These are phyloP conservation scores for Tinea trinotella DNA, from an alignment of 2,888 invertebrate genomes.

Conservation along the genomic window DNA sequence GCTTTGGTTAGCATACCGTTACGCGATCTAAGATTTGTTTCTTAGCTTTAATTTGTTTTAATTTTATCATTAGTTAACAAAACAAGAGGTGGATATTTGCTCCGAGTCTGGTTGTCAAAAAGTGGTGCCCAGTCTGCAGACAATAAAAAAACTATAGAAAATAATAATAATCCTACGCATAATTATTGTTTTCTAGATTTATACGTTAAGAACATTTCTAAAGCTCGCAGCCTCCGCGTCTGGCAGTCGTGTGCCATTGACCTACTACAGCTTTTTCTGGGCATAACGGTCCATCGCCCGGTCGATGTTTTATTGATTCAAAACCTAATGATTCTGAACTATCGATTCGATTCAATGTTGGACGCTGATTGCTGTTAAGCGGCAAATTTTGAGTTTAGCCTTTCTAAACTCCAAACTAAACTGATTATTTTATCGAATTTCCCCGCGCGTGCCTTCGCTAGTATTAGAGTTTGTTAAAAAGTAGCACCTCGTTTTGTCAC, in stretches of 20 bases:
- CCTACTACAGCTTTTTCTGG: conserved; percentile 64
- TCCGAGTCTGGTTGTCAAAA: too few relatives aligned
- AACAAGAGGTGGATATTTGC: too few relatives aligned
- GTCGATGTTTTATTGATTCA: conserved; percentile 62
- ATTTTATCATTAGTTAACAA: too few relatives aligned
- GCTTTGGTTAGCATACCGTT: too few relatives aligned
- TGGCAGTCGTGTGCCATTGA: conserved; percentile 55
- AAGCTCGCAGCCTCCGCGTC: conserved; percentile 31
- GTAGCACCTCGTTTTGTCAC: background rate
- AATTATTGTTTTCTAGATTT: too few relatives aligned
- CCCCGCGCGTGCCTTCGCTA: background rate
- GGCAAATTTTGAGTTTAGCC: background rate
- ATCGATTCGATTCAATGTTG: conserved; percentile 27
- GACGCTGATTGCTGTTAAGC: conserved; percentile 12
- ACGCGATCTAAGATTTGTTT: too few relatives aligned
- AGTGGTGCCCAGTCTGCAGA: too few relatives aligned
- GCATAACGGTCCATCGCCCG: conserved; percentile 56
- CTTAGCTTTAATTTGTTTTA: too few relatives aligned
- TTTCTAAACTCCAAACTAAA: too few relatives aligned
- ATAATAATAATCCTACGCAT: too few relatives aligned
- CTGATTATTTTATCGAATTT: background rate
- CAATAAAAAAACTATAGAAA: too few relatives aligned
- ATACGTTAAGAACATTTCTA: background rate
- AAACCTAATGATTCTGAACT: conserved; percentile 47
- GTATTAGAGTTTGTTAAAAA: too few relatives aligned